Evolutionary conservation across 2,888 invertebrate genomes (phyloP), one percentile per base, ranked within the genome.

Genomic region (Lydus trimaculatus): DNA sequence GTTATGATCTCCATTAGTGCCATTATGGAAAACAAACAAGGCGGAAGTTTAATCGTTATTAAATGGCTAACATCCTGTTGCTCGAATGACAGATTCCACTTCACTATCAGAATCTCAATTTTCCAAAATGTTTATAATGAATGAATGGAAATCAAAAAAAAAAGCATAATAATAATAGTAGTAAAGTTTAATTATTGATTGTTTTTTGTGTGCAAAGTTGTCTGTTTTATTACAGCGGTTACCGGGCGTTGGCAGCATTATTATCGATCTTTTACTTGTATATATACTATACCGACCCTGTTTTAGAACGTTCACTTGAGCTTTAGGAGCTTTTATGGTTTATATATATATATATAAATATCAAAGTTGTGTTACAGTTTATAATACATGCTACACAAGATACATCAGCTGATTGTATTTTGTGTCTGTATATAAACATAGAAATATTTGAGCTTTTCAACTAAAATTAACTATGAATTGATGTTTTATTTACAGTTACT

Each of bases 191-290:
- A 17, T 2, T 6, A 43, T 43, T 43, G 43, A 43, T 17, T 43
- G 17, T 48, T 48, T 20, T 8, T 43, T 43, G n/a, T 4, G 15
- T 17, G 39, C 48, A 8, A 20, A 52, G 25, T 52, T 52, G 13
- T 52, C 23, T 52, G 23, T 23, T 52, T 25, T 52, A 23, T 25
- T 52, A 25, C 9, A 48, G 9, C 69, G 69, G 75, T 75, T 73
- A 75, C 77, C 74, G 76, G 75, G 77, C 77, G 76, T 76, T 77
- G 78, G 75, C 77, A 74, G 73, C 70, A 74, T 74, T 75, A 69
- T 71, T 78, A 78, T 78, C 77, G 78, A 78, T 78, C 76, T 69
- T 23, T 52, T 5, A 72, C 58, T n/a, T 43, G 17, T 43, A 43
- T 43, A 17, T 39, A 39, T 6, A 39, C 39, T 67, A 67, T 63